Percentiles rank a stretch among this genome's conserved stretches.
Conservation (phyloP, 2,797 vertebrate species). For the Sebastes cheni region DNA sequence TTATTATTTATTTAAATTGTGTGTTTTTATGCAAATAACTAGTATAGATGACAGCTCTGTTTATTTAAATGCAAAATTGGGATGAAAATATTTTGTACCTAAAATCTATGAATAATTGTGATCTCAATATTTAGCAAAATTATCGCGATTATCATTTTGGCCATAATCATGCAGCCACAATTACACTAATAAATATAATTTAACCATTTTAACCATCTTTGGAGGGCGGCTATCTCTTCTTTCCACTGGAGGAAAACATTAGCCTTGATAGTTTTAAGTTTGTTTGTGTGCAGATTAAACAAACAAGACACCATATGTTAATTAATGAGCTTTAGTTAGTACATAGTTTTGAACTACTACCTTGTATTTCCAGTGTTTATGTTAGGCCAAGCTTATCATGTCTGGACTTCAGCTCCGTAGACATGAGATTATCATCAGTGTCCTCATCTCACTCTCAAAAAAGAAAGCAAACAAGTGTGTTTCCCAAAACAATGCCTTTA, state of each 20-base stretch:
- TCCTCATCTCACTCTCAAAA: neutral
- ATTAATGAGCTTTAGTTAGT: neutral
- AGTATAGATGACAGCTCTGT: too few species aligned
- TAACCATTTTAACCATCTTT: neutral
- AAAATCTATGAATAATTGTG: too few species aligned
- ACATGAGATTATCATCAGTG: neutral
- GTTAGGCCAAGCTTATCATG: neutral
- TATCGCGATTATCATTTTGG: too few species aligned
- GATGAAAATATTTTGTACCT: too few species aligned
- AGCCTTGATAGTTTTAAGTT: neutral
- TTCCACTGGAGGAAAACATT: neutral
- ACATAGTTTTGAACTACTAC: neutral
- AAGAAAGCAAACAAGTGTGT: neutral
- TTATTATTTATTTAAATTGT: too few species aligned
- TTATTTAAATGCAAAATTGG: too few species aligned
- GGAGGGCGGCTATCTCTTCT: neutral
- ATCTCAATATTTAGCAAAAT: too few species aligned
- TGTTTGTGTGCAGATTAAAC: neutral
- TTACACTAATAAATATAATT: neutral
- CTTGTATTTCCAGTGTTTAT: neutral
- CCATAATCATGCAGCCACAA: accelerated
- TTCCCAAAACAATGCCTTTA: neutral
- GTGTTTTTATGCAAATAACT: too few species aligned
- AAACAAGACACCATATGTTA: neutral
- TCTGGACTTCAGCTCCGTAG: neutral